Evolutionary conservation across 2,113 vertebrate genomes (phyloP).

Genomic region (Cinclus mexicanus): DNA sequence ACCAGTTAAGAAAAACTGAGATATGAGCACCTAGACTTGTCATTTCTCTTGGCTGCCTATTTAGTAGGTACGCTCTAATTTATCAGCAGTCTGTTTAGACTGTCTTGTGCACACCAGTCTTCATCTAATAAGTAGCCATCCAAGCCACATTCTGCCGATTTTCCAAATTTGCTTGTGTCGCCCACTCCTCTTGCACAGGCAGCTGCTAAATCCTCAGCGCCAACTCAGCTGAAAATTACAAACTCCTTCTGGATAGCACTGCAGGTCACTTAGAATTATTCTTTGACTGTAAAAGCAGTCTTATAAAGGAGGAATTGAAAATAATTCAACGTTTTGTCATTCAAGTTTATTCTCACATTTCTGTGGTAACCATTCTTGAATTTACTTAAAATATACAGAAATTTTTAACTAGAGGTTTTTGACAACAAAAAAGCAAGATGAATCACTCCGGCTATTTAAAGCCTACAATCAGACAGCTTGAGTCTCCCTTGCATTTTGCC

Average conservation of each 20-base stretch:
- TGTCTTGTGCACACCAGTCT: not conserved
- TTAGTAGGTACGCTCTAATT: not conserved
- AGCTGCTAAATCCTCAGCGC: slow-evolving; percentile 53
- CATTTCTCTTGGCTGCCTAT: not conserved
- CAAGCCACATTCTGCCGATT: slow-evolving; percentile 37
- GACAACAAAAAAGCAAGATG: slow-evolving; percentile 59
- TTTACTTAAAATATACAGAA: slow-evolving; percentile 49
- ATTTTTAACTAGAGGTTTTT: slow-evolving; percentile 68
- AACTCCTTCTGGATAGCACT: slow-evolving; percentile 39
- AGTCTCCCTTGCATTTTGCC: slow-evolving; percentile 43
- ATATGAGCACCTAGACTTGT: not conserved
- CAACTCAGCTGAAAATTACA: slow-evolving; percentile 42
- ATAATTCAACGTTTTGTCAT: slow-evolving; percentile 53
- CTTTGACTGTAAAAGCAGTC: slow-evolving; percentile 26
- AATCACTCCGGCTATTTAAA: slow-evolving; percentile 66
- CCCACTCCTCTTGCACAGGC: slow-evolving; percentile 61
- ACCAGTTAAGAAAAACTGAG: not conserved
- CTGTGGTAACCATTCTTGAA: slow-evolving; percentile 41
- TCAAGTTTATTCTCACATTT: slow-evolving; percentile 59
- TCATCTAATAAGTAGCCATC: slow-evolving; percentile 50
- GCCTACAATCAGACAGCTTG: slow-evolving; percentile 64
- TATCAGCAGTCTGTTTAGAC: slow-evolving; percentile 42
- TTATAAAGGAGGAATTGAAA: slow-evolving; percentile 24
- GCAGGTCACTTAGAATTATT: slow-evolving; percentile 54
- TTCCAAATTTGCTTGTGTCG: slow-evolving; percentile 38